phyloP scores from a whole-genome alignment of 2,113 vertebrate species.

The Nothobranchius kuhntae region DNA sequence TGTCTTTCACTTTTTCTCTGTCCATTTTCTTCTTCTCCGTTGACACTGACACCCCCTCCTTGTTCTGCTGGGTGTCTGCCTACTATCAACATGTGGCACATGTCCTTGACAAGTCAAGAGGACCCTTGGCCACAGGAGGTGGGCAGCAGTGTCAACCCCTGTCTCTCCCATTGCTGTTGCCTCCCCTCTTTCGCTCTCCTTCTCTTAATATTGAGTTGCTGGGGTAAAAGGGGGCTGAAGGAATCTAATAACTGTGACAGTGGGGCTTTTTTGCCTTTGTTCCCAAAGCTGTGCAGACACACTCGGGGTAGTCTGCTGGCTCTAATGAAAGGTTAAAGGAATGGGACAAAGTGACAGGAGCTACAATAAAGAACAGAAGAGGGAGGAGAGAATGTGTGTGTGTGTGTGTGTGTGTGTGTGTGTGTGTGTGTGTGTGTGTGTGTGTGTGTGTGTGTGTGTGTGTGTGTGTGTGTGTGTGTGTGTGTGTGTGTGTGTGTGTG shows the following conservation, averaged over 20 bases:
- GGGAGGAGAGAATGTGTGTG: conserved; percentile 59
- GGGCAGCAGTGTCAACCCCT: conserved; percentile 81
- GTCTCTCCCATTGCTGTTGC: conserved; percentile 55
- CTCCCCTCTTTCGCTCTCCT: conserved; percentile 42
- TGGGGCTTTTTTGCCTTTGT: conserved; percentile 94
- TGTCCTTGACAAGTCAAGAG: conserved; percentile 92
- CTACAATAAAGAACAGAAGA: conserved; percentile 87
- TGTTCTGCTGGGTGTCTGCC: conserved; percentile 72
- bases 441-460: conserved; percentile 28
- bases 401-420: conserved; percentile 56
- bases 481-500: too few species aligned
- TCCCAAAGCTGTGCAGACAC: conserved; percentile 82
- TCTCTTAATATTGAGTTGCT: conserved; percentile 89
- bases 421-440: too few species aligned
- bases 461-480: conserved; percentile 58
- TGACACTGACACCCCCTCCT: conserved; percentile 63
- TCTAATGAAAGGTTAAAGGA: conserved; percentile 99
- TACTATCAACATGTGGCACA: conserved; percentile 94
- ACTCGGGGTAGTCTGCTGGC: conserved; percentile 88
- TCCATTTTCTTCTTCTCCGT: conserved; percentile 32
- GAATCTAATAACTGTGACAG: conserved; percentile 99
- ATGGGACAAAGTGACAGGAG: conserved; percentile 96
- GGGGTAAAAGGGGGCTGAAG: conserved; percentile 86
- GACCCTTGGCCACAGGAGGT: conserved; percentile 83
- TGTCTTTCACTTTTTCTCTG: conserved; percentile 67